Base-by-base conservation (phyloP, 1,140 invertebrate genomes). In the Ctenoplectra terminalis region DNA sequence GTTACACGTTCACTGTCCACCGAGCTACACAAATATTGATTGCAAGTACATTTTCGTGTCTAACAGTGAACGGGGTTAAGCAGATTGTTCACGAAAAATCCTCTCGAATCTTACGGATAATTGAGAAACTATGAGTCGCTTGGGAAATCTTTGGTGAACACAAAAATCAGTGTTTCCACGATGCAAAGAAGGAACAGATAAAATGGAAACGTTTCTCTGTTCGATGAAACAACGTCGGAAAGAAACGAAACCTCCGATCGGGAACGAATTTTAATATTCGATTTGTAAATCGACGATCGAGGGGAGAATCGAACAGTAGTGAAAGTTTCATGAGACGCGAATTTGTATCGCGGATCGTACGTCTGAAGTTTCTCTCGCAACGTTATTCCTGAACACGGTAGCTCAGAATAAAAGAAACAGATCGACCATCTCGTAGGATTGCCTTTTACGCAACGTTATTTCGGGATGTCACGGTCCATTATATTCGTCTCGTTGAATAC, bases 281-380 rank as follows among this genome's bases (percentile, higher is more conserved):
- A 52, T 75, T 50, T 64, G 60, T 64, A 52, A 52, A 75, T 64
- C 73, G 31, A 20, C 31, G 43, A 40, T 7, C 40, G 26, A 34
- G 13, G 15, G 46, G 46, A 26, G 46, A 52, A 52, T 64, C 60
- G 60, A 61, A 63, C 29, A 13, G 58, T 20, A 37, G 63, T 75
- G 60, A 75, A 75, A 52, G 34, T 75, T 75, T 75, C 73, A 75
- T 75, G 73, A 75, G 73, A 34, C 46, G 13, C 20, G 73, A 75
- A 63, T 63, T 64, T 61, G 72, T 72, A 58, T 58, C 52, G 15
- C 15, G 34, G 17, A 31, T 26, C 69, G 50, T 15, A 9, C 43
- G 60, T 26, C 26, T 29, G 6, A 4, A 1, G 34, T 48, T 2
- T 31, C 26, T 46, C n/a, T 23, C 4, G 66, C 29, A 20, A 17